Base-by-base conservation (phyloP, 2,888 invertebrate species). In the Cerceris rybyensis region DNA sequence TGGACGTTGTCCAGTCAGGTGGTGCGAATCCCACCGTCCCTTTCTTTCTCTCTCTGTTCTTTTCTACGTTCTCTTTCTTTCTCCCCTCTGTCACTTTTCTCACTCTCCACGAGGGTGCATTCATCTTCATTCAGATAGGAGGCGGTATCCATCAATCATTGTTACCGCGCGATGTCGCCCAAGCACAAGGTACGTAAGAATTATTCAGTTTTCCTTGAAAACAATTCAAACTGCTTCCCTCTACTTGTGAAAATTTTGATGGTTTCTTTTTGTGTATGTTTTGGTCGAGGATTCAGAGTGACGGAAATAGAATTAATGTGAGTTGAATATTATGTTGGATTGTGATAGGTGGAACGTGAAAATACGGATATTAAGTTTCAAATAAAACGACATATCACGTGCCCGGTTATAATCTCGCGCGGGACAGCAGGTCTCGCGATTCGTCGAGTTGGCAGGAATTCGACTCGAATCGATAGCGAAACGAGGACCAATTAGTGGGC, bases 181-280 rank as follows among this genome's bases (percentile, higher is more conserved):
- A 90, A 88, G 66, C 88, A 84, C 67, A 89, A 90, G 89, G 89
- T 90, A 89, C 70, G 88, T 83, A 60, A 57, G n/a, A 64, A 41
- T 63, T n/a, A n/a, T 60, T 42, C 39, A 41, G 7, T 52, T 52
- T 52, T 52, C 14, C 50, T 7, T 28, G 2, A 28, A 28, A 28
- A 28, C 28, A 1, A 28, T 28, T 28, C 28, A 28, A 28, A 28
- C 4, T 28, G 1, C 4, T 4, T 28, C 28, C 28, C 28, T 1
- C 28, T 28, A 28, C 28, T 28, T 28, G 28, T 28, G 2, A 28
- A 28, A 28, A 28, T 4, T 28, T 28, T 4, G 4, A 28, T 28
- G 28, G 28, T 28, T 28, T n/a, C n/a, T n/a, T n/a, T 4, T 28
- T 28, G 28, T 28, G 28, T 28, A 2, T 28, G 2, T 28, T 28